Evolutionary conservation across 1,140 invertebrate species (phyloP).

Genomic region (Drosophila bocki): DNA sequence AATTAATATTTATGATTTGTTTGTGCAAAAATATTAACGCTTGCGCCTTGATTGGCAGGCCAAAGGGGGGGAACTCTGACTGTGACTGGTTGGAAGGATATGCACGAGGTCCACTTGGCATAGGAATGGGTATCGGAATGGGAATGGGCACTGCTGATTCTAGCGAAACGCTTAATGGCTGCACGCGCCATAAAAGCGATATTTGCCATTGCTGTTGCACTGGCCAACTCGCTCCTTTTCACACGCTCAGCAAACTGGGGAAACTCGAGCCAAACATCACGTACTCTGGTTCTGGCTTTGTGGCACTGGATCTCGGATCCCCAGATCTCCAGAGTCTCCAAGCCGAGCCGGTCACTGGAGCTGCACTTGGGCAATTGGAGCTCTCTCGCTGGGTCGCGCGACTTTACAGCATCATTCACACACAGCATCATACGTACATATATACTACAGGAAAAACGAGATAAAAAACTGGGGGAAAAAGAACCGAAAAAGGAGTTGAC

Average conservation of each 20-base stretch:
- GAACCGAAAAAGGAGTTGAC: conserved; percentile 50
- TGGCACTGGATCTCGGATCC: conserved; percentile 8
- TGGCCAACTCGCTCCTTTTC: conserved; percentile 60
- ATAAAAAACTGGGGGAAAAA: conserved; percentile 16
- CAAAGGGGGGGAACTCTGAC: conserved; percentile 9
- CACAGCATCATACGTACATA: neutral
- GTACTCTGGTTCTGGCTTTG: conserved; percentile 41
- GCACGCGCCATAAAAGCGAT: conserved; percentile 67
- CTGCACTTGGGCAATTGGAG: conserved; percentile 54
- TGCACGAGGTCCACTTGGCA: conserved; percentile 6
- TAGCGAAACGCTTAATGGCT: conserved; percentile 74
- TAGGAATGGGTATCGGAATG: neutral
- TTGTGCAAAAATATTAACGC: conserved; percentile 71
- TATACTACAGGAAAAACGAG: neutral
- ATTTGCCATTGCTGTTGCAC: conserved; percentile 12
- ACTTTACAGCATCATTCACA: conserved; percentile 22
- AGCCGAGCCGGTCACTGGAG: conserved; percentile 24
- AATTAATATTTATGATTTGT: conserved; percentile 83
- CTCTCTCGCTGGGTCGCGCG: conserved; percentile 43
- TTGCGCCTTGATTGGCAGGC: conserved; percentile 56
- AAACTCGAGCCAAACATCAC: conserved; percentile 57
- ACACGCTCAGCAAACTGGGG: conserved; percentile 56
- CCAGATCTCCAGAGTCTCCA: conserved; percentile 4
- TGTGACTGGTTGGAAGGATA: conserved; percentile 1
- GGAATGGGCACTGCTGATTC: conserved; percentile 48